Conservation (phyloP, 2,888 invertebrate genomes). For the Neoscelio sp. region DNA sequence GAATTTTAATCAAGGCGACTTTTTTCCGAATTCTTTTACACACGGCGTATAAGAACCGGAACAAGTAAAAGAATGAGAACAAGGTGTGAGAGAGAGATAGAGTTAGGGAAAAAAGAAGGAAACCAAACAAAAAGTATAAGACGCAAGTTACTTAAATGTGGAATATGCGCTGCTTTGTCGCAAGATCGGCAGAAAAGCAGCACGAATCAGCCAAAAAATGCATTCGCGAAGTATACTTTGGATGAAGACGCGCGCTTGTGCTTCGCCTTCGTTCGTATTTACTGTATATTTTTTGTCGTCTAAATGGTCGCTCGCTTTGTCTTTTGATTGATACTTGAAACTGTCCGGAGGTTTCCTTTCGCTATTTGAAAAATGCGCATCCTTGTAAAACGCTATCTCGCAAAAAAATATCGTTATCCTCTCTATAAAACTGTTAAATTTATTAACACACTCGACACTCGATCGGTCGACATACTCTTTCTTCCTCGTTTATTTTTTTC, state of each 20-base stretch:
- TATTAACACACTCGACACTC: constrained; percentile 65
- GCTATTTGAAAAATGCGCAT: constrained; percentile 78
- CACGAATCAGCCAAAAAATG: constrained; percentile 71
- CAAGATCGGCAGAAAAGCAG: constrained; percentile 54
- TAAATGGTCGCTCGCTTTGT: too few relatives aligned
- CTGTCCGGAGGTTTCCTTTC: constrained; percentile 75
- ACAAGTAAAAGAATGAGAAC: constrained; percentile 28
- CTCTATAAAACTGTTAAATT: constrained; percentile 79
- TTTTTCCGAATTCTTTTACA: too few relatives aligned
- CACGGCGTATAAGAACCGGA: too few relatives aligned
- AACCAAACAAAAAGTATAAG: constrained; percentile 27
- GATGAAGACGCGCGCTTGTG: constrained; percentile 65
- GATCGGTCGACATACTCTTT: constrained; percentile 2
- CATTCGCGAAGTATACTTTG: constrained; percentile 62
- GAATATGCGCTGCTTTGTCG: constrained; percentile 32
- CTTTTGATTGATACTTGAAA: constrained; percentile 76
- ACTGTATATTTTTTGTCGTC: constrained; percentile 70
- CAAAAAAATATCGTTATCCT: constrained; percentile 79
- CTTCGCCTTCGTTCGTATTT: constrained; percentile 25
- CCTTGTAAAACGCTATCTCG: constrained; percentile 78
- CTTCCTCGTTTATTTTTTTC: constrained; percentile 8
- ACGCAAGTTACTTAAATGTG: constrained; percentile 41
- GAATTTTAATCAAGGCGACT: too few relatives aligned
- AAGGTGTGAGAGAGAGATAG: constrained; percentile 3
- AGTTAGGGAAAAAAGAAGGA: constrained; percentile 4